A percentile compares a stretch with the other conserved stretches of the same genome.
Evolutionary conservation across 1,140 invertebrate species (phyloP).

Genomic region (Pollicipes pollicipes): DNA sequence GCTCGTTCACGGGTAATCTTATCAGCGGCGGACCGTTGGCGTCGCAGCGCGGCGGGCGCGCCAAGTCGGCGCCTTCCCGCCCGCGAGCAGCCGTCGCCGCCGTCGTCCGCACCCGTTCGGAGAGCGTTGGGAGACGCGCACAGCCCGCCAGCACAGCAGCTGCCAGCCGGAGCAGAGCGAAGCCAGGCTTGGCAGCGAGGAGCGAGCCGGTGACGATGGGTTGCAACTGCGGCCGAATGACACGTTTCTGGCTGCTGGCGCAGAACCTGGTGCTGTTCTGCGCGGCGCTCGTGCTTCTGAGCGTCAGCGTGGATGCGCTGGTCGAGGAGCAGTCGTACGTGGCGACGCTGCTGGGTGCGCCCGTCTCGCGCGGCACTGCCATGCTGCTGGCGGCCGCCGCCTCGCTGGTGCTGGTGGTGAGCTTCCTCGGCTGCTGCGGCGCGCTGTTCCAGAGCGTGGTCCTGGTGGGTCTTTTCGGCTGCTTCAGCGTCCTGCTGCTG

Average conservation of each 20-base stretch:
- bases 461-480: conserved; percentile 15
- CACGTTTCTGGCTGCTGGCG: neutral
- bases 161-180: no score
- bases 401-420: conserved; percentile 46
- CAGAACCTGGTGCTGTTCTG: neutral
- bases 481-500: neutral
- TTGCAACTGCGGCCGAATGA: neutral
- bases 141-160: no score
- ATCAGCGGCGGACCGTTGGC: no score
- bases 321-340: neutral
- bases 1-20: no score
- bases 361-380: neutral
- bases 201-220: neutral
- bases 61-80: no score
- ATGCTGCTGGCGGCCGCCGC: conserved; percentile 40
- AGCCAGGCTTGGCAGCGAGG: no score
- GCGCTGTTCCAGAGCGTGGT: conserved; percentile 18
- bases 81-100: no score
- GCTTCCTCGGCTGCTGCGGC: conserved; percentile 47
- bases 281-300: neutral
- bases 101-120: no score
- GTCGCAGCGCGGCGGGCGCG: no score
- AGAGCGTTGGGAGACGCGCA: no score
- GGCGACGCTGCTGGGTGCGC: neutral
- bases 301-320: neutral